phyloP scores from a whole-genome alignment of 2,797 vertebrate genomes.

The Bufotes viridis region DNA sequence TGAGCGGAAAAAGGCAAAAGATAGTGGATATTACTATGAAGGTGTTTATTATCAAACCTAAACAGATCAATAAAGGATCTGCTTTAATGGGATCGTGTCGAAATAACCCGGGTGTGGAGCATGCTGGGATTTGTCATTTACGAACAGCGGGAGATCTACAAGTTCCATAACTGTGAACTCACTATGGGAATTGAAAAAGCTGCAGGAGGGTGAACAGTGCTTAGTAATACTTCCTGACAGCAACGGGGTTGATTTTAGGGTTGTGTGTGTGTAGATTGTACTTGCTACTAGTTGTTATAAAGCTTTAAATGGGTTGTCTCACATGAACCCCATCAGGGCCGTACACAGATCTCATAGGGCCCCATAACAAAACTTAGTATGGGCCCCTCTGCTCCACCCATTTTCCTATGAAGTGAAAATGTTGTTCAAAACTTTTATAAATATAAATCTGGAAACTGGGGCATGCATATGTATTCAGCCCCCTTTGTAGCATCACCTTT shows the following conservation, averaged over 20 bases:
- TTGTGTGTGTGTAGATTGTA: not conserved
- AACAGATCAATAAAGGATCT: conserved; percentile 21
- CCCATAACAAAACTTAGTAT: too few relatives aligned
- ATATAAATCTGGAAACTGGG: too few relatives aligned
- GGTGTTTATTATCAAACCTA: not conserved
- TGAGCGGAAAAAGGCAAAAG: not conserved
- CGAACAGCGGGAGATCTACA: not conserved
- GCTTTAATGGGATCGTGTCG: conserved; percentile 1
- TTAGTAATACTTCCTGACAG: not conserved
- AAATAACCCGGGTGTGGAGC: not conserved
- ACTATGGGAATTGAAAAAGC: conserved; percentile 12
- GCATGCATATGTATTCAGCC: too few relatives aligned
- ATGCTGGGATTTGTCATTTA: not conserved
- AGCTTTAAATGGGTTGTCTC: not conserved
- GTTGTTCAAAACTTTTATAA: too few relatives aligned
- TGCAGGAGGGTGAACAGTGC: not conserved
- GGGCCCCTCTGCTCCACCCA: too few relatives aligned
- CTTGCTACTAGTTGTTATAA: not conserved
- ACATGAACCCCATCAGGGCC: too few relatives aligned
- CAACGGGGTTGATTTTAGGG: not conserved
- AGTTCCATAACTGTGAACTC: not conserved
- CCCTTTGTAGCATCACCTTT: too few relatives aligned
- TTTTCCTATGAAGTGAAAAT: too few relatives aligned
- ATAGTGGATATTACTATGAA: not conserved
- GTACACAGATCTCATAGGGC: too few relatives aligned